Conservation (phyloP, 2,113 vertebrate genomes). For the Hylia prasina region DNA sequence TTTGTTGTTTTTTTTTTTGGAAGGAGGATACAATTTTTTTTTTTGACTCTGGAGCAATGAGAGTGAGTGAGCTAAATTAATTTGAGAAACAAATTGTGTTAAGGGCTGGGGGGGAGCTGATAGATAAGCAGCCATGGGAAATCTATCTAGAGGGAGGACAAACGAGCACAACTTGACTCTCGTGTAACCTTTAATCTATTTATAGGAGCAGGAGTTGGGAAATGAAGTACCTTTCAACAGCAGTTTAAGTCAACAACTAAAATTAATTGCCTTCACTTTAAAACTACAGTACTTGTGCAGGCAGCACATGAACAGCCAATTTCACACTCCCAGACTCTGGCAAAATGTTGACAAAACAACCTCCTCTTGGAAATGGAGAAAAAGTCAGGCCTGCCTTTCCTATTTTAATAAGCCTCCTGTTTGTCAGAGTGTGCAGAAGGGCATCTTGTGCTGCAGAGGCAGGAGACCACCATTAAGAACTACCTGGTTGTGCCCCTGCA, state of each 20-base stretch:
- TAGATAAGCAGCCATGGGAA: conserved; percentile 63
- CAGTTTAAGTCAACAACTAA: conserved; percentile 82
- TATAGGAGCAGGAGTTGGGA: conserved; percentile 67
- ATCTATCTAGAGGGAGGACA: conserved; percentile 62
- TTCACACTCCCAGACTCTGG: conserved; percentile 40
- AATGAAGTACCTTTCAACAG: conserved; percentile 75
- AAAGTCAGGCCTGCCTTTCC: not conserved
- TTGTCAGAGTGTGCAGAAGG: not conserved
- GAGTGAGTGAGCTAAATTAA: conserved; percentile 50
- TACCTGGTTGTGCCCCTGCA: not conserved
- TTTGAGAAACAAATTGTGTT: conserved; percentile 61
- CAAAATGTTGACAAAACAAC: conserved; percentile 29
- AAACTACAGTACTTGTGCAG: conserved; percentile 37
- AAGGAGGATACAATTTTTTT: not conserved
- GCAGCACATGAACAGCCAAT: conserved; percentile 42
- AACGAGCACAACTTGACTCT: conserved; percentile 70
- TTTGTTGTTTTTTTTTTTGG: not conserved
- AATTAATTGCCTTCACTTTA: conserved; percentile 79
- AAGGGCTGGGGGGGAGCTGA: not conserved
- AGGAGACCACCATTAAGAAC: not conserved
- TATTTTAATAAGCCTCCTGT: not conserved
- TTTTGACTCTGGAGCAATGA: not conserved
- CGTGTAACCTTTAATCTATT: conserved; percentile 70
- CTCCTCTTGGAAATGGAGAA: not conserved
- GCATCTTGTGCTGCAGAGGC: not conserved